These are phyloP conservation scores for Elmis aenea DNA, from an alignment of 2,888 invertebrate species.

Conservation along the genomic window DNA sequence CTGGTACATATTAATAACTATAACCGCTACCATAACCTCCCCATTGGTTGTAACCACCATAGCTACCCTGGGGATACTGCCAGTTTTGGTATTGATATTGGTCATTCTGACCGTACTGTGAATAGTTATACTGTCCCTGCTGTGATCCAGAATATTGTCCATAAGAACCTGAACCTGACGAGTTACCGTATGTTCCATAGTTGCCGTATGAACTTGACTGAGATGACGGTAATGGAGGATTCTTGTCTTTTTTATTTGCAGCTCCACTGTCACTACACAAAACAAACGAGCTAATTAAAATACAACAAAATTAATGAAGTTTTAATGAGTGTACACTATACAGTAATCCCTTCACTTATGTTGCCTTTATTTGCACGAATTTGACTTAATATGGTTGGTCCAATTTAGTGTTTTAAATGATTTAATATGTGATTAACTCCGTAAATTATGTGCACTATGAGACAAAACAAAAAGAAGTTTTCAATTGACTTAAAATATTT, in stretches of 20 bases:
- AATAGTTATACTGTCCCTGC: conserved; percentile 51
- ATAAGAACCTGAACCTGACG: conserved; percentile 42
- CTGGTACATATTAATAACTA: conserved; percentile 34
- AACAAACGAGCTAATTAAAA: too few relatives aligned
- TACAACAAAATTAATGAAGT: too few relatives aligned
- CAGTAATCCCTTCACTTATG: too few relatives aligned
- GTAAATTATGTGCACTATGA: too few relatives aligned
- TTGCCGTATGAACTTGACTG: conserved; percentile 39
- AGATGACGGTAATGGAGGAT: conserved; percentile 37
- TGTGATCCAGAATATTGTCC: conserved; percentile 43
- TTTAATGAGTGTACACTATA: too few relatives aligned
- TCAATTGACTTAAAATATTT: too few relatives aligned
- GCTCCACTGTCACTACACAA: conserved; percentile 32
- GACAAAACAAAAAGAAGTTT: too few relatives aligned
- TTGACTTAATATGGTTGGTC: too few relatives aligned
- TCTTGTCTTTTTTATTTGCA: conserved; percentile 43
- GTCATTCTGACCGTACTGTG: conserved; percentile 52
- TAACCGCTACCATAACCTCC: conserved; percentile 51
- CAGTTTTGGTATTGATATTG: conserved; percentile 57
- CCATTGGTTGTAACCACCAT: conserved; percentile 57
- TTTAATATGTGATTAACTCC: too few relatives aligned
- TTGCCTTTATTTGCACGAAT: too few relatives aligned
- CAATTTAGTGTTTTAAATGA: too few relatives aligned
- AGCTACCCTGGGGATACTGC: conserved; percentile 54
- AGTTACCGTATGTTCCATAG: conserved; percentile 43